Percentiles rank a stretch among this genome's conserved stretches.
phyloP scores from a whole-genome alignment of 2,797 vertebrate species.

The Valencia hispanica region DNA sequence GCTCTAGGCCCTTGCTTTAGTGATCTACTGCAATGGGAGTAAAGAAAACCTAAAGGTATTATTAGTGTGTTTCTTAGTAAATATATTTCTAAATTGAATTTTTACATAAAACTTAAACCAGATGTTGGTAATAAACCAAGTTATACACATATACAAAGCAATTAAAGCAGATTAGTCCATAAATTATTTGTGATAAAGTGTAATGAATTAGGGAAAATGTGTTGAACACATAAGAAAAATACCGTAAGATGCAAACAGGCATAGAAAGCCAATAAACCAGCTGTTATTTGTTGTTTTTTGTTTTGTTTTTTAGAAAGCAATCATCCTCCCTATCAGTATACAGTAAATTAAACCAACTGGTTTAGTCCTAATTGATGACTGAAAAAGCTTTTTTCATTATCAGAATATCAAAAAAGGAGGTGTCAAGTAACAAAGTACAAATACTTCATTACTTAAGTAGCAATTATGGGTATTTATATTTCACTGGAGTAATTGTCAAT shows the following conservation, averaged over 20 bases:
- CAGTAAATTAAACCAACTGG: neutral
- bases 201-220: neutral
- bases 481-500: too few relatives aligned
- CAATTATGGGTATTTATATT: too few relatives aligned
- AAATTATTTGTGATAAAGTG: too few relatives aligned
- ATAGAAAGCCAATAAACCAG: neutral
- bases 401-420: neutral
- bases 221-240: too few relatives aligned
- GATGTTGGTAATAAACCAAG: neutral
- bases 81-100: neutral
- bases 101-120: neutral
- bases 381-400: too few relatives aligned
- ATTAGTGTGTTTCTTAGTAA: neutral
- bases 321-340: neutral
- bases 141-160: too few relatives aligned
- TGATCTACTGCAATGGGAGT: too few relatives aligned
- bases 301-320: neutral
- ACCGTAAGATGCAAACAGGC: neutral
- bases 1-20: too few relatives aligned
- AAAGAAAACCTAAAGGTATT: too few relatives aligned
- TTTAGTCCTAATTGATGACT: neutral
- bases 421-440: too few relatives aligned
- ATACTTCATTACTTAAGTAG: too few relatives aligned
- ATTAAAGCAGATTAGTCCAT: too few relatives aligned
- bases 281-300: neutral